Evolutionary conservation across 1,140 invertebrate genomes (phyloP), one percentile per base, ranked within the genome.

Genomic region (Pissodes strobi): DNA sequence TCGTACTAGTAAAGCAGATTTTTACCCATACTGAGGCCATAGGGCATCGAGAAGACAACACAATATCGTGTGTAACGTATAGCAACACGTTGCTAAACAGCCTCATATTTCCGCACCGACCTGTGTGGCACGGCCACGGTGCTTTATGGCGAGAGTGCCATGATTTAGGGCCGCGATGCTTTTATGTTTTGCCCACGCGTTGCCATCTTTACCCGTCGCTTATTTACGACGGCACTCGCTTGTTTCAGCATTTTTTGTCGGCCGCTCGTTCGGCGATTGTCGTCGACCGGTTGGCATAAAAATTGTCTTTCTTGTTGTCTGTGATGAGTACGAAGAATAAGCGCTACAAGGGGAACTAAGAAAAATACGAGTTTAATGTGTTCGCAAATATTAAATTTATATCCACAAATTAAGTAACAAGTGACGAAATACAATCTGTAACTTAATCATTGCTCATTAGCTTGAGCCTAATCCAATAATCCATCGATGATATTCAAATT

Each of bases 101-200:
- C 60, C 51, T 34, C 52, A 53, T 63, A 55, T 63, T 55, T 63
- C 52, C 60, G 49, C 49, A 48, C 38, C 51, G 60, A 19, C 64
- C 67, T 71, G 71, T 70, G 71, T 70, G 71, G 71, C 65, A 69
- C 63, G 52, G 37, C 38, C 52, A 45, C 57, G 66, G 71, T 74
- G 67, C 56, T 71, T 71, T 71, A 69, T 69, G 67, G 69, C 64
- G 43, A 69, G 71, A 69, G 69, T 74, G 71, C 71, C 72, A 72
- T 72, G 72, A 74, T 74, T 74, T 74, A 74, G 65, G 51, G 63
- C 70, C 68, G 68, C 72, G 71, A 72, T 68, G 67, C 63, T 72
- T 65, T 68, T 72, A 69, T 74, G 72, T 74, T 74, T 69, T 64
- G 69, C 72, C 72, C 71, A 74, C 72, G 71, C 72, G 71, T 67